These are phyloP conservation scores for Zeuzera pyrina DNA, from an alignment of 2,888 invertebrate genomes.

Conservation along the genomic window DNA sequence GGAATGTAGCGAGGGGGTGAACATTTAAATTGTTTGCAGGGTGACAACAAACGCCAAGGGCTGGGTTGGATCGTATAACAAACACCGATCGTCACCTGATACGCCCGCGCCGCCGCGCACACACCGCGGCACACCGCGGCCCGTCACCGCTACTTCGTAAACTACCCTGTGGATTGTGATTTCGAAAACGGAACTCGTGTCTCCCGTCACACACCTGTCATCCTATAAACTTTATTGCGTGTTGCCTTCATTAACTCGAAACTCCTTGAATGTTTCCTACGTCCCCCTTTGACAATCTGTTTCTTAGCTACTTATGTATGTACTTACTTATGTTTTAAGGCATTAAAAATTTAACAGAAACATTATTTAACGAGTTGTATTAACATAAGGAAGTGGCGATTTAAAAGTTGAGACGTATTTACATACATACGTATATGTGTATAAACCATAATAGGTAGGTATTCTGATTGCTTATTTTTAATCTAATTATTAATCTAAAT, in stretches of 20 bases:
- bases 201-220: slow-evolving; percentile 35
- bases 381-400: too few relatives aligned
- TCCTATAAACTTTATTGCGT: slow-evolving; percentile 43
- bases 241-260: slow-evolving; percentile 44
- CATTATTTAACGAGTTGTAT: too few relatives aligned
- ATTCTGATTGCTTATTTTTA: too few relatives aligned
- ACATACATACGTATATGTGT: too few relatives aligned
- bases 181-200: slow-evolving; percentile 26
- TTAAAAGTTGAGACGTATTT: too few relatives aligned
- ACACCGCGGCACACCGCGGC: slow-evolving; percentile 11
- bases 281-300: slow-evolving; percentile 1
- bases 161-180: slow-evolving; percentile 17
- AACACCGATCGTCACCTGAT: slow-evolving; percentile 27
- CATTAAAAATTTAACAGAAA: too few relatives aligned
- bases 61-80: slow-evolving; percentile 6
- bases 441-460: too few relatives aligned
- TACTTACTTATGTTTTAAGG: too few relatives aligned
- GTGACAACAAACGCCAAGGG: slow-evolving; percentile 8
- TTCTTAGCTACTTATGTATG: too few relatives aligned
- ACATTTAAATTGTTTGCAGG: slow-evolving; percentile 29
- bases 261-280: slow-evolving; percentile 30
- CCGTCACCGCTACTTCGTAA: slow-evolving; percentile 6
- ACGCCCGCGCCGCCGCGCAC: slow-evolving; percentile 16
- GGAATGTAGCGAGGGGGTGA: slow-evolving; percentile 28
- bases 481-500: too few relatives aligned